Evolutionary conservation across 1,140 invertebrate genomes (phyloP).

Genomic region (Lepidurus apus): DNA sequence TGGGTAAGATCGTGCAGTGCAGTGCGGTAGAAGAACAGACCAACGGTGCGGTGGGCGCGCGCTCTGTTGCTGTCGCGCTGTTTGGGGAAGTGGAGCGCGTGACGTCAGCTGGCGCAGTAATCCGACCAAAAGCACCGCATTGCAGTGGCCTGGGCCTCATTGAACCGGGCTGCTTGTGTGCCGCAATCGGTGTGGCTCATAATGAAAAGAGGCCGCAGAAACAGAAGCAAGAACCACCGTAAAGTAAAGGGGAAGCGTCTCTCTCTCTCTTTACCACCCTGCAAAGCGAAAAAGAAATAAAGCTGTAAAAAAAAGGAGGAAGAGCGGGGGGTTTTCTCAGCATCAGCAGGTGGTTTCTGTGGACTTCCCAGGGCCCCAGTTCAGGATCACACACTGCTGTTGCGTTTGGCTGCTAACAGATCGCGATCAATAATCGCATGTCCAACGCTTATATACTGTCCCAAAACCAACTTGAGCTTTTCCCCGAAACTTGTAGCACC

Average conservation of each 20-base stretch:
- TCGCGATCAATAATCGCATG: conserved; percentile 18
- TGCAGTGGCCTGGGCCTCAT: conserved; percentile 20
- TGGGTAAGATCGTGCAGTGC: neutral
- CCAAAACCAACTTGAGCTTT: neutral
- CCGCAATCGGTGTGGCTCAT: conserved; percentile 13
- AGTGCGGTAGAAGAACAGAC: neutral
- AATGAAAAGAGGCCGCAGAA: conserved; percentile 14
- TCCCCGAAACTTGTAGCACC: conserved; percentile 12
- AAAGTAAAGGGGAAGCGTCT: neutral
- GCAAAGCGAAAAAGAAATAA: neutral
- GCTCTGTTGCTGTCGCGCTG: conserved; percentile 7
- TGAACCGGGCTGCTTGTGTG: conserved; percentile 14
- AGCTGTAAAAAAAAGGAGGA: neutral
- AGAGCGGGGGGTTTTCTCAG: neutral
- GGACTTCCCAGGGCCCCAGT: neutral
- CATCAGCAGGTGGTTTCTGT: conserved; percentile 9
- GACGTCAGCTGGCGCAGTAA: conserved; percentile 17
- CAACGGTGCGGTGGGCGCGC: conserved; percentile 1
- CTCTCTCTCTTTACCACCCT: too few species aligned
- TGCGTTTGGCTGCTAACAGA: neutral
- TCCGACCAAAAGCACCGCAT: conserved; percentile 20
- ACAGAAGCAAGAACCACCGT: neutral
- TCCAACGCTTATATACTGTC: conserved; percentile 7
- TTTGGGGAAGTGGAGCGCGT: neutral
- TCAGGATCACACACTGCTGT: neutral